Evolutionary conservation across 2,113 vertebrate species (phyloP).

Genomic region (Todiramphus chloris): DNA sequence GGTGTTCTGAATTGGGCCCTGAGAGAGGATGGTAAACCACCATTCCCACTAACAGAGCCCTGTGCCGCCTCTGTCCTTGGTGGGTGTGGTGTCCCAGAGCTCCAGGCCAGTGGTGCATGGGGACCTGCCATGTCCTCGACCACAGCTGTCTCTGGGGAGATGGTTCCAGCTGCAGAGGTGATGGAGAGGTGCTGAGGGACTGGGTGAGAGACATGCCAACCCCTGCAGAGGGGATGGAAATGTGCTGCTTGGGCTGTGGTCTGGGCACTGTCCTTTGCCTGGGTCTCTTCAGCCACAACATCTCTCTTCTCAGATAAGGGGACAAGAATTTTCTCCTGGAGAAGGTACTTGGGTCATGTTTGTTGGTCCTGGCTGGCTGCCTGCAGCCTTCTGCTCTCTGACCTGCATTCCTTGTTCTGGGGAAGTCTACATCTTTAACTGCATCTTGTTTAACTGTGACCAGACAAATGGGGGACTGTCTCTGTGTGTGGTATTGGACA

Average conservation of each 20-base stretch:
- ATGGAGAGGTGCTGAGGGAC: background rate
- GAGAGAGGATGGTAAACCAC: background rate
- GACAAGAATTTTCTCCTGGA: background rate
- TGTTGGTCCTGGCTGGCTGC: background rate
- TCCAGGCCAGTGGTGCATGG: background rate
- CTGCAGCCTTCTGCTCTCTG: background rate
- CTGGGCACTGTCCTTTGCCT: background rate
- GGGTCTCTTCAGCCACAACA: rapidly evolving
- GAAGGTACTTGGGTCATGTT: rapidly evolving
- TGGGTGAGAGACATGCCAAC: rapidly evolving
- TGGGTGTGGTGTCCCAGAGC: too few species aligned
- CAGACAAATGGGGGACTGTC: background rate
- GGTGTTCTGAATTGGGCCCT: background rate
- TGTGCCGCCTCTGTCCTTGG: too few species aligned
- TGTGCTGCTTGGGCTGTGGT: background rate
- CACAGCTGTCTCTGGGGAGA: background rate
- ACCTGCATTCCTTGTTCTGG: background rate
- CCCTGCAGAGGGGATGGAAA: too few species aligned
- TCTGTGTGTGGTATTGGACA: rapidly evolving
- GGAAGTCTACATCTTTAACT: rapidly evolving
- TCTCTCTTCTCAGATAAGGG: background rate
- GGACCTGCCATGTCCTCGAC: background rate
- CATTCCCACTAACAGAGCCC: background rate
- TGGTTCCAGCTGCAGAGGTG: background rate
- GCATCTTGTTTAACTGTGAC: rapidly evolving